Evolutionary conservation across 1,140 invertebrate genomes (phyloP), one percentile per base, ranked within the genome.

Genomic region (Temnothorax nylanderi): DNA sequence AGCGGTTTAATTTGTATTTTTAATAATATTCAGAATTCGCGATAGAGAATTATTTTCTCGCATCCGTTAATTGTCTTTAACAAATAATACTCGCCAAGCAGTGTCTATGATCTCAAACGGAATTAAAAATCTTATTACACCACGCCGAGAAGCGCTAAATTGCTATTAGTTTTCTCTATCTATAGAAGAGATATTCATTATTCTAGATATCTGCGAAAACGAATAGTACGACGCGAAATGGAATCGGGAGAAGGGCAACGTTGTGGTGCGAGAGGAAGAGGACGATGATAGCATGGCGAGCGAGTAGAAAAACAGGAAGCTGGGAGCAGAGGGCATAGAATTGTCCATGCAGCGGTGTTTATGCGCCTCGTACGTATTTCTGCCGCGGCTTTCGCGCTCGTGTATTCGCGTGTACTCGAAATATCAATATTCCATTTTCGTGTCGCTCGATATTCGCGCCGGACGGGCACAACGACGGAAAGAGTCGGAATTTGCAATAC

Each of bases 341-440:
- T 86, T 80, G 82, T 85, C 37, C 34, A 6, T 54, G 76, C 58
- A 47, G 32, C 85, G 26, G 51, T 80, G 75, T 86, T 81, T 86
- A 80, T 86, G 75, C 85, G 34, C 21, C 41, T 56, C 41, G 62
- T 80, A 58, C 60, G 41, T 86, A 80, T 86, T 56, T 67, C 75
- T 69, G 58, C 64, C 21, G 62, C 41, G 76, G 51, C 58, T 54
- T 78, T 69, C 75, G 54, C 72, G 41, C 51, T 26, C 41, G 41
- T 80, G 85, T 85, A 78, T 60, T 51, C 49, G 62, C 58, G 16
- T 67, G 47, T 85, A 85, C 51, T 54, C 74, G 75, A 80, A 86
- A 86, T 86, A 86, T 86, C 85, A 86, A 86, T 86, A 86, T 86
- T 86, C 85, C 85, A 81, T 86, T 86, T 86, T 86, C 76, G 51